A percentile compares a stretch with the other conserved stretches of the same genome.
phyloP scores from a whole-genome alignment of 2,113 vertebrate species.

The Poeciliopsis retropinna region DNA sequence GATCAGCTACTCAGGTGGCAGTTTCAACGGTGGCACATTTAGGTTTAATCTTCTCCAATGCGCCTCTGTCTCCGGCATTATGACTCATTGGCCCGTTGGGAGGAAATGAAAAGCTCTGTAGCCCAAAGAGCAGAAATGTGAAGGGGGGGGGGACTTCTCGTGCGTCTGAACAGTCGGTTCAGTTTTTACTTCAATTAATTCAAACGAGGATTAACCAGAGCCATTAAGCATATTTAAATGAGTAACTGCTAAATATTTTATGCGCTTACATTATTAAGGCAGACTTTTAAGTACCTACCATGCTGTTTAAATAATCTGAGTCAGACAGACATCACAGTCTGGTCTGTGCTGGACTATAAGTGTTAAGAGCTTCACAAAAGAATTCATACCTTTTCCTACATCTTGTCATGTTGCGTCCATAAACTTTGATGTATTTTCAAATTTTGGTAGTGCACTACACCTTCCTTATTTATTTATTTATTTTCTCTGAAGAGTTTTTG shows the following conservation, averaged over 20 bases:
- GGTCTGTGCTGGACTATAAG: background rate
- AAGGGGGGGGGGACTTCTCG: background rate
- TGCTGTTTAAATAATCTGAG: constrained; percentile 1
- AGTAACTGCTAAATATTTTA: background rate
- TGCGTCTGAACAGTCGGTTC: background rate
- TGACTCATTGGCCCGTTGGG: constrained; percentile 10
- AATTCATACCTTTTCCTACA: background rate
- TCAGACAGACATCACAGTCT: background rate
- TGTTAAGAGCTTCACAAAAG: background rate
- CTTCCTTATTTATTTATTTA: too few species aligned
- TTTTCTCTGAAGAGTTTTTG: too few species aligned
- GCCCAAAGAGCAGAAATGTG: constrained; percentile 4
- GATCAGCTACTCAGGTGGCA: constrained; percentile 24
- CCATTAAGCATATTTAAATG: background rate
- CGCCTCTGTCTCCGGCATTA: constrained; percentile 17
- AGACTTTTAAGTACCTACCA: background rate
- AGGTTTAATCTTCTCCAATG: constrained; percentile 40
- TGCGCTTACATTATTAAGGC: background rate
- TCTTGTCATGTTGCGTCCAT: background rate
- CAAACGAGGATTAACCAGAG: background rate
- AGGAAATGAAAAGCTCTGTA: constrained; percentile 18
- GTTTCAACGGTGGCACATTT: constrained; percentile 9
- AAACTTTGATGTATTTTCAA: background rate
- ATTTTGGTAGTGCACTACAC: background rate
- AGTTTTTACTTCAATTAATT: background rate